Conservation (phyloP, 2,888 invertebrate genomes). For the Apamea sordens region DNA sequence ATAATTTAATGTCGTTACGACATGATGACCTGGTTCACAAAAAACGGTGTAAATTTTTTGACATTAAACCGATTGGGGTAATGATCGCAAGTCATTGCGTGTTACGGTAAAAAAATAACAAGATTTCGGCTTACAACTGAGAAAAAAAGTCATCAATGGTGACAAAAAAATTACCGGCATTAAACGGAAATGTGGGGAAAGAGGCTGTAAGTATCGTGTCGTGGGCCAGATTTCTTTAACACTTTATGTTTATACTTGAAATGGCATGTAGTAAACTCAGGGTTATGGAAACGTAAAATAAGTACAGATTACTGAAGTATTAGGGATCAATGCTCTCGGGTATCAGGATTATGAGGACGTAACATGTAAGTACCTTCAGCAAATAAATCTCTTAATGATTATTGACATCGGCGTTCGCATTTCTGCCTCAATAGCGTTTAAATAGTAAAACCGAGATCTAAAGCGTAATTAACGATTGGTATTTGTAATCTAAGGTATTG, state of each 20-base stretch:
- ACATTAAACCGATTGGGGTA: constrained; percentile 49
- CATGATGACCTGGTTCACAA: constrained; percentile 38
- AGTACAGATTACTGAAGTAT: background rate
- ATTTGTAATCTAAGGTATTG: constrained; percentile 47
- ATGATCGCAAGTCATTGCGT: constrained; percentile 52
- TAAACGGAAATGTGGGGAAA: constrained; percentile 53
- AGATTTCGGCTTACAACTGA: constrained; percentile 43
- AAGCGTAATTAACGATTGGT: constrained; percentile 49
- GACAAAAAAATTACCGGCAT: constrained; percentile 43
- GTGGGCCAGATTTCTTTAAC: constrained; percentile 35
- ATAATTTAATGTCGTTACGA: constrained; percentile 41
- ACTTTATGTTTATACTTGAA: constrained; percentile 8
- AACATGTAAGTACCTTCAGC: background rate
- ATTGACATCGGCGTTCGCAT: constrained; percentile 31
- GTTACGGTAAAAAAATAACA: constrained; percentile 57
- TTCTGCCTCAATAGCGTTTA: constrained; percentile 33
- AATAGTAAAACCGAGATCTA: constrained; percentile 38
- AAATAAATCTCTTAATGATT: constrained; percentile 45
- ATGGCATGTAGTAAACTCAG: background rate
- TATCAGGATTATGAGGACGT: constrained; percentile 9
- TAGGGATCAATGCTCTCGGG: constrained; percentile 16
- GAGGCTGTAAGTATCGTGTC: constrained; percentile 49
- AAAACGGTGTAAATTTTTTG: constrained; percentile 40
- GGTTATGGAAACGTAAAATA: constrained; percentile 4
- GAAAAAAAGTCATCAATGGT: constrained; percentile 43